These are phyloP conservation scores for Pegoplata infirma DNA, from an alignment of 2,888 invertebrate genomes.

Conservation along the genomic window DNA sequence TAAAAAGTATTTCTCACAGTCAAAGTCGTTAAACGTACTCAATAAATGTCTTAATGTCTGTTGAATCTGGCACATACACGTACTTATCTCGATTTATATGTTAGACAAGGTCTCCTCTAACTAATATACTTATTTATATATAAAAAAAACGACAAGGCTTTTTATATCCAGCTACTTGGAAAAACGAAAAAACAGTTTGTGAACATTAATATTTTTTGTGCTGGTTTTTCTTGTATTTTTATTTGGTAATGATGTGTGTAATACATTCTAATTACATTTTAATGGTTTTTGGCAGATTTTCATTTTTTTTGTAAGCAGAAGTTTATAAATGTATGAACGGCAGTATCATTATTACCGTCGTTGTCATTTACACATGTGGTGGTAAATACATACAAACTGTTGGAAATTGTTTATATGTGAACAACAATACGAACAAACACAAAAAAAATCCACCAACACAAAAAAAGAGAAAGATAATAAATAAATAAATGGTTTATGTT, in stretches of 20 bases:
- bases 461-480: background rate
- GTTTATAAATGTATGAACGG: no score
- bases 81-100: conserved; percentile 11
- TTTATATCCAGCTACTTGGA: conserved; percentile 1
- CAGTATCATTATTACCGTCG: background rate
- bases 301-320: background rate
- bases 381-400: conserved; percentile 6
- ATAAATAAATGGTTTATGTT: conserved; percentile 35
- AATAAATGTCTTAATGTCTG: conserved; percentile 44
- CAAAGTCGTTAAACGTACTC: conserved; percentile 19
- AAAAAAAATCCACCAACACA: no score
- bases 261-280: conserved; percentile 56
- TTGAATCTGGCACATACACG: conserved; percentile 20
- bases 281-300: conserved; percentile 50
- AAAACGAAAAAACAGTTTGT: background rate
- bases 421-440: background rate
- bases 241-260: conserved; percentile 48
- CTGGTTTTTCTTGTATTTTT: background rate
- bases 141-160: background rate
- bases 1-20: background rate
- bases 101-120: background rate
- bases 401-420: background rate
- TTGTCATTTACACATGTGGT: conserved; percentile 19
- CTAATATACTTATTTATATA: background rate
- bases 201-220: background rate